Evolutionary conservation across 2,888 invertebrate species (phyloP), one percentile per base, ranked within the genome.

Genomic region (Bhutanitis thaidina): DNA sequence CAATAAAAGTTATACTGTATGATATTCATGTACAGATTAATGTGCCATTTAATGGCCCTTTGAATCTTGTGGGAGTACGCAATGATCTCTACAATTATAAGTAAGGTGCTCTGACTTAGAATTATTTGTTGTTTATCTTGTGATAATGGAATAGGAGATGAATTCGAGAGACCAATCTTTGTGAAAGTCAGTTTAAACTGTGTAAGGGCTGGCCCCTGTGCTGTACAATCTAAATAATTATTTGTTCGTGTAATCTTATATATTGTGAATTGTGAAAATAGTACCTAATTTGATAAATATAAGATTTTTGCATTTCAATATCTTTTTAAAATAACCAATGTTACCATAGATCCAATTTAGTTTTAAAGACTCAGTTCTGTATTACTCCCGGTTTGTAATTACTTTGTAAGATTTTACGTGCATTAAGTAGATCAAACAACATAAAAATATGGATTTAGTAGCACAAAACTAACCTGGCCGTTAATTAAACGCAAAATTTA

Each of bases 41-140:
- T 64, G 77, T 74, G 87, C 80, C 87, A 87, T 89, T 69, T 74
- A 79, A 88, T 88, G 88, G 83, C 77, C 74, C 67, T 69, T 62
- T 64, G 69, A 72, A 71, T 77, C 80, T 77, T 77, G 75, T 76
- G 69, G 71, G 62, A 74, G 72, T 79, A 69, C 77, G 80, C 76
- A 77, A 81, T 87, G 89, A 90, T 90, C 87, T 90, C 89, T 90
- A 89, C 88, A 87, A 89, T 90, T 88, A 84, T 87, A 87, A 89
- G 90, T 87, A 87, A 89, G 90, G 90, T 90, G 90, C 90, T 90
- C 88, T 86, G 81, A 83, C 74, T 79, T 88, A 87, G 84, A 78
- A 80, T 80, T 81, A 85, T 81, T 81, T 76, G 75, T 77, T 80
- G 77, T 77, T 77, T 75, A 76, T 81, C 81, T 80, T 84, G 86